These are phyloP conservation scores for Hemicrepidius hirtus DNA, from an alignment of 2,888 invertebrate genomes.

Conservation along the genomic window DNA sequence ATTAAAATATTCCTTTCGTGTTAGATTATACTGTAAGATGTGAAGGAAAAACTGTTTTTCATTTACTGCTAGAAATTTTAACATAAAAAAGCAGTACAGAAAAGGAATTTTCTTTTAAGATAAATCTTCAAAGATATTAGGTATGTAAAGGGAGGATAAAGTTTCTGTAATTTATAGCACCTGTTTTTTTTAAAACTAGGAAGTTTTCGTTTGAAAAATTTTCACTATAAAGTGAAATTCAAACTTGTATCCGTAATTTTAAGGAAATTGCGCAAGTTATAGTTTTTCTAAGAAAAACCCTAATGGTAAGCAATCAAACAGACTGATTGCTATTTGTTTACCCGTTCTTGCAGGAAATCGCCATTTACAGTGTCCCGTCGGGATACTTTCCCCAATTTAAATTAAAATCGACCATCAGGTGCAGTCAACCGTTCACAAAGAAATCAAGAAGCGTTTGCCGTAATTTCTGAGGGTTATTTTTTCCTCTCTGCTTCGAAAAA, in stretches of 20 bases:
- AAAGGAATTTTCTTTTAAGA: too few species aligned
- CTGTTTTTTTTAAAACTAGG: too few species aligned
- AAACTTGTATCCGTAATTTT: slow-evolving; percentile 15
- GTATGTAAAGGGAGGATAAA: too few species aligned
- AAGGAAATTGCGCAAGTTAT: background rate
- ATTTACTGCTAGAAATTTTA: too few species aligned
- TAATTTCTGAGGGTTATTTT: background rate
- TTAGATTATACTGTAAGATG: too few species aligned
- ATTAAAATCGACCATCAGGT: slow-evolving; percentile 39
- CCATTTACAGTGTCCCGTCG: slow-evolving; percentile 8
- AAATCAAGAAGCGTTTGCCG: slow-evolving; percentile 20
- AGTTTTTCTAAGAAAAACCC: slow-evolving; percentile 16
- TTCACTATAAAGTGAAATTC: slow-evolving; percentile 4
- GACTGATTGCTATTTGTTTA: slow-evolving; percentile 27
- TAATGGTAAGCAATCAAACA: slow-evolving; percentile 22
- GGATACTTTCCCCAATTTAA: slow-evolving; percentile 27
- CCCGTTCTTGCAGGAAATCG: slow-evolving; percentile 23
- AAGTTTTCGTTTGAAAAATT: background rate
- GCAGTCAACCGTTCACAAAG: slow-evolving; percentile 29
- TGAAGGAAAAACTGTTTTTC: too few species aligned
- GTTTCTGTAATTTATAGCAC: too few species aligned
- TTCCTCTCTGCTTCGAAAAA: background rate
- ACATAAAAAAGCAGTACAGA: too few species aligned
- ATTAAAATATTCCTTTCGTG: too few species aligned
- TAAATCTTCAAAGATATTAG: too few species aligned